Evolutionary conservation across 2,113 vertebrate genomes (phyloP).

Genomic region (Callocephalon fimbriatum): DNA sequence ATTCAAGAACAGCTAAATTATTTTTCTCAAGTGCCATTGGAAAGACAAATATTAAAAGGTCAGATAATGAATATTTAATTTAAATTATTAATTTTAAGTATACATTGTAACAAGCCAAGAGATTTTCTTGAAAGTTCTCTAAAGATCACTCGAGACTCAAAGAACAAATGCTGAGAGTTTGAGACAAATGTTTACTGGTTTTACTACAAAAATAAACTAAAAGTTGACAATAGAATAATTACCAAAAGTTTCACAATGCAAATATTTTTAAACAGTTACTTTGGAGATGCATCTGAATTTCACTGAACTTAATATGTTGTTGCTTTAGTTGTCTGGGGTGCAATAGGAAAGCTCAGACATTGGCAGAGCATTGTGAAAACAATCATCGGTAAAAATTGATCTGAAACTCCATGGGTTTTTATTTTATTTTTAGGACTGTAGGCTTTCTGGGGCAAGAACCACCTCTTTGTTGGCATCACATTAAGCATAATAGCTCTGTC

Average conservation of each 20-base stretch:
- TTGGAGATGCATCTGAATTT: not conserved
- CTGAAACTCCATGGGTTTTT: not conserved
- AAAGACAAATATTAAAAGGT: not conserved
- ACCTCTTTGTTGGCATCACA: not conserved
- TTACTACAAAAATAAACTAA: not conserved
- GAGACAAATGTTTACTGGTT: not conserved
- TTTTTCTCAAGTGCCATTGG: not conserved
- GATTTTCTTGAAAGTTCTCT: not conserved
- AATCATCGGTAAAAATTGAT: not conserved
- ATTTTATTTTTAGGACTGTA: not conserved
- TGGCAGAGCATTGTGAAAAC: not conserved
- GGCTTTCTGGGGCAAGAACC: not conserved
- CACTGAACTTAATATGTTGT: not conserved
- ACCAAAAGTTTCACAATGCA: not conserved
- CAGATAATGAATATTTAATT: not conserved
- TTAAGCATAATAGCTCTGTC: not conserved
- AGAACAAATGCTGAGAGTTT: not conserved
- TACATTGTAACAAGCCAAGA: not conserved
- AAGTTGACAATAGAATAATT: not conserved
- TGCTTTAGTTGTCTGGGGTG: not conserved
- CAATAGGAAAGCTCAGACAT: not conserved
- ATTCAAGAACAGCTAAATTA: not conserved
- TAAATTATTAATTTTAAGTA: not conserved
- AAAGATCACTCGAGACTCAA: not conserved
- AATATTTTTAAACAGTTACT: not conserved